Evolutionary conservation across 2,888 invertebrate genomes (phyloP), one percentile per base, ranked within the genome.

Genomic region (Scaptomyza tumidula): DNA sequence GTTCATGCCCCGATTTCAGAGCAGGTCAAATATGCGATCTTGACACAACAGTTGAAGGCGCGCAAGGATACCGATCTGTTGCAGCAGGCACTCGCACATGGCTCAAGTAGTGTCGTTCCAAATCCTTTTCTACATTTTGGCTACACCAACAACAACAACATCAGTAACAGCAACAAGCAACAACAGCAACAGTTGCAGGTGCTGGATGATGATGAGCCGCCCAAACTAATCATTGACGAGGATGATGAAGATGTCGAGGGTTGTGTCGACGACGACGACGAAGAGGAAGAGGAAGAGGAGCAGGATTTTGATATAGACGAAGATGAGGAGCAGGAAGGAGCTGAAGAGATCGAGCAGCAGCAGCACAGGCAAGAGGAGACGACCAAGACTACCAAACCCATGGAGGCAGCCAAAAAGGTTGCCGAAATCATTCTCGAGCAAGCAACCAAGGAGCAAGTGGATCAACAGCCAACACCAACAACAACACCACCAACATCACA

Each of bases 1-100:
- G 67, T 58, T 5, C 52, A 44, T 16, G 67, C 64, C 10, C 86
- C 62, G 11, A 94, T 95, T 24, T 94, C 94, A 0, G 95, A 95
- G 74, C 94, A 95, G 81, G 93, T 96, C 0, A 96, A 96, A 84
- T 95, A 94, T 77, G 96, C 97, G 0, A 94, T 97, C 49, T 88
- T 96, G 72, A 95, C 96, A 14, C 96, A 96, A 78, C 96, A 97
- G 81, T 92, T 97, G 3, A 96, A 96, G 87, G 93, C 94, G 11
- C 94, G 94, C 24, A 91, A 92, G 67, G 91, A 91, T 6, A 90
- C 92, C 10, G 92, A 92, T 65, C 71, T 92, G 33, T 57, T 92
- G 62, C 92, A 92, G 35, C 92, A 92, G 74, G 91, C 92, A 0
- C 57, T 92, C 50, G 89, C 92, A 0, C 91, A 92, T 55, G 91